Conservation (phyloP, 2,888 invertebrate species). For the Rhamnusium bicolor region DNA sequence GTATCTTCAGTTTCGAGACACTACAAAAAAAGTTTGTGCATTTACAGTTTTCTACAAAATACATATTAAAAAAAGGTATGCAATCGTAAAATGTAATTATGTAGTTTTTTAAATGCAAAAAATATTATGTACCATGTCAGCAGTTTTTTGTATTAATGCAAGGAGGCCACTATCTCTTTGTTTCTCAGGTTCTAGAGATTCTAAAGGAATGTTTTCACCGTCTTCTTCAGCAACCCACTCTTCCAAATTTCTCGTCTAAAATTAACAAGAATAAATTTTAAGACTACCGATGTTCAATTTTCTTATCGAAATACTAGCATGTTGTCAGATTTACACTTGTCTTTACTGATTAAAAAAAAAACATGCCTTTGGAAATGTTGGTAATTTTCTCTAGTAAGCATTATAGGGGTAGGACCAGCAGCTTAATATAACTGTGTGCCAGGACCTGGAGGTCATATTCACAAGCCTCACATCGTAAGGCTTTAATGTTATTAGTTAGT, state of each 20-base stretch:
- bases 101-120: slow-evolving; percentile 6
- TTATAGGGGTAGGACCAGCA: too few species aligned
- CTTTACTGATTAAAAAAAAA: not conserved
- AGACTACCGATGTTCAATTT: too few species aligned
- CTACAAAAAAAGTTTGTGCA: slow-evolving; percentile 41
- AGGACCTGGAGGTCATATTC: too few species aligned
- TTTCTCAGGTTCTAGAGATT: slow-evolving; percentile 65
- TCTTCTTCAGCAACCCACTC: slow-evolving; percentile 68
- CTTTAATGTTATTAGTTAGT: too few species aligned
- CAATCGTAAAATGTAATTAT: not conserved
- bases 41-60: too few species aligned
- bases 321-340: too few species aligned
- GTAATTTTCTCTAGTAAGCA: too few species aligned
- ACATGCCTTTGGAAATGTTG: too few species aligned
- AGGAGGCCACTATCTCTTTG: slow-evolving; percentile 73
- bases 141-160: slow-evolving; percentile 77
- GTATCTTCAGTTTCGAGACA: slow-evolving; percentile 60
- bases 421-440: too few species aligned
- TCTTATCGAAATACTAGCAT: too few species aligned
- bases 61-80: too few species aligned
- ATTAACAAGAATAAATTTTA: slow-evolving; percentile 29
- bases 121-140: slow-evolving; percentile 73
- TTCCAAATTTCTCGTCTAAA: slow-evolving; percentile 53
- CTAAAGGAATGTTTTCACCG: slow-evolving; percentile 70
- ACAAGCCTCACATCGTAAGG: too few species aligned